Base-by-base conservation (phyloP, 2,113 vertebrate genomes). In the Engystomops pustulosus region DNA sequence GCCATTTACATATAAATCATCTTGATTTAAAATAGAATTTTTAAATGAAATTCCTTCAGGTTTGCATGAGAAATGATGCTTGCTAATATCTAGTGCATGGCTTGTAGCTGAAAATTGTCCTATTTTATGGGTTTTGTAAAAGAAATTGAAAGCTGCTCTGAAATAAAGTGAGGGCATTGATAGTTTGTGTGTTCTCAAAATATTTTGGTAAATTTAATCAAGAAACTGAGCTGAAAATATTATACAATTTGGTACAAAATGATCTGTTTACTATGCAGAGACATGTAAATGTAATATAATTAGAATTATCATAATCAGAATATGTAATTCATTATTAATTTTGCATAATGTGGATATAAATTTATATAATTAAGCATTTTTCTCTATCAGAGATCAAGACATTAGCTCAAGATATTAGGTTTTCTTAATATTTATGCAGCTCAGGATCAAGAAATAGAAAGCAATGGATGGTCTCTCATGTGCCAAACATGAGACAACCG, bases 271-370 rank as follows among this genome's bases (percentile, higher is more conserved):
- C n/a, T 60, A 41, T 79, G 34, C 51, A 62, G 17, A 62, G 14
- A 23, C 53, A 44, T 65, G 55, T 79, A 79, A 79, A 58, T 58
- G 36, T 62, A 47, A 79, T 65, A 60, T 65, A 55, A 79, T 79
- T 62, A 79, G 38, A 5, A 41, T 20, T 79, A 62, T 36, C 1
- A 6, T 32, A 79, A 79, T 67, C 18, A 27, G 15, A 65, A 79
- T 79, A 11, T 79, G 23, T 32, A 67, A 60, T 65, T 25, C 23
- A 62, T 65, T 65, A 67, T 79, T 79, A 65, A 67, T 65, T 79
- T 65, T 18, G 15, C 38, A 65, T 45, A 45, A 45, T 62, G 34
- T 36, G 32, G 45, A 55, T 36, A 14, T 45, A n/a, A n/a, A n/a
- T n/a, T n/a, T n/a, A n/a, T n/a, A n/a, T n/a, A n/a, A n/a, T n/a